phyloP scores from a whole-genome alignment of 2,888 invertebrate genomes.

The Desoria tigrina region DNA sequence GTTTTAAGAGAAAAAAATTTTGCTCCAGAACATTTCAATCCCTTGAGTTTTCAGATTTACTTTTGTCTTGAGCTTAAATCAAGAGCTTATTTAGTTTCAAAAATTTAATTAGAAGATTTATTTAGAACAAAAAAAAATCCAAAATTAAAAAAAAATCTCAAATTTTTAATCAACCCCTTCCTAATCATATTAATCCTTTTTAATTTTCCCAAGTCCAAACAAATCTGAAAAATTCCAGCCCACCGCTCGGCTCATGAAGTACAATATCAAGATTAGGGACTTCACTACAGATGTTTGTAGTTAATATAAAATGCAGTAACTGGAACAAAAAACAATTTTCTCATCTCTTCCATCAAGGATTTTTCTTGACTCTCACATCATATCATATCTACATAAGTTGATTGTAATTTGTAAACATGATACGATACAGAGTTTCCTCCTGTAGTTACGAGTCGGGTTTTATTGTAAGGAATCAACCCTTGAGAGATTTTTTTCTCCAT shows the following conservation, averaged over 20 bases:
- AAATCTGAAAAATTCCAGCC: neutral
- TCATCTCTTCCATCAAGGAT: slow-evolving; percentile 28
- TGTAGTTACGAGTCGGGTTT: no score
- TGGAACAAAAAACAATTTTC: slow-evolving; percentile 28
- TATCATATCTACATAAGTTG: neutral
- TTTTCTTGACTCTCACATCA: neutral
- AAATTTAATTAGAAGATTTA: neutral
- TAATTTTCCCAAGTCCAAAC: neutral
- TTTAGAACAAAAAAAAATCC: neutral
- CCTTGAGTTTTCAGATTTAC: no score
- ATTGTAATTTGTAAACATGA: slow-evolving; percentile 1
- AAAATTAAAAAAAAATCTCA: neutral
- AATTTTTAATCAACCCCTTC: neutral
- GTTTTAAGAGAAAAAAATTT: no score
- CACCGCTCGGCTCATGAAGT: no score
- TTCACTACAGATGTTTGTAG: neutral
- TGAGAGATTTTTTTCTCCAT: no score
- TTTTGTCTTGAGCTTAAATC: no score
- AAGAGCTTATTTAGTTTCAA: no score
- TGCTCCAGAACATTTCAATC: no score
- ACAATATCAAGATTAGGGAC: neutral
- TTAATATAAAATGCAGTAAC: slow-evolving; percentile 20
- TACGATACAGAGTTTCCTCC: no score
- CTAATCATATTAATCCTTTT: slow-evolving; percentile 19
- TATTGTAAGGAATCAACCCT: no score